phyloP scores from a whole-genome alignment of 2,113 vertebrate species.

The Eulacestoma nigropectus region DNA sequence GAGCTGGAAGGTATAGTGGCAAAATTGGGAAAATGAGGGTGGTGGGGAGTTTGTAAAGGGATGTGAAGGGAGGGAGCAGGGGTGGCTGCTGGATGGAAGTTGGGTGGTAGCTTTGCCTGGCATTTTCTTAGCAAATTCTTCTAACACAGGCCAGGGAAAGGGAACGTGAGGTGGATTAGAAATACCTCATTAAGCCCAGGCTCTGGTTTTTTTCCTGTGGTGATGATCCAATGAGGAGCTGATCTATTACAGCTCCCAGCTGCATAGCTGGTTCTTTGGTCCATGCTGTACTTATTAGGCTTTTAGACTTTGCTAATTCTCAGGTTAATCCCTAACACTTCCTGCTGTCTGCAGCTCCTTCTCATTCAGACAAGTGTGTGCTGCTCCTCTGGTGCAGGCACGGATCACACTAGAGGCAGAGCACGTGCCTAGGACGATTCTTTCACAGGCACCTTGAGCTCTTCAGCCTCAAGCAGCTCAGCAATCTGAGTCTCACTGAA shows the following conservation, averaged over 20 bases:
- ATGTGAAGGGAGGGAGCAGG: not conserved
- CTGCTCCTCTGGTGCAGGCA: not conserved
- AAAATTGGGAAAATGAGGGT: not conserved
- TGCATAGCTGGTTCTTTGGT: not conserved
- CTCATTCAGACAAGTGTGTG: not conserved
- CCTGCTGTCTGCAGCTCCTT: not conserved
- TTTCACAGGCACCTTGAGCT: not conserved
- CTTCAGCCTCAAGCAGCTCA: not conserved
- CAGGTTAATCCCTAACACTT: not conserved
- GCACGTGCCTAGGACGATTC: accelerated
- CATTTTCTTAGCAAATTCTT: not conserved
- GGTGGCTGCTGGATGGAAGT: not conserved
- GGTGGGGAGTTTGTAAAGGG: not conserved
- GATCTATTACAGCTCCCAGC: not conserved
- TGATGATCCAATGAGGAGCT: not conserved
- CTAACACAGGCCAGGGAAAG: not conserved
- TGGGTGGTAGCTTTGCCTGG: not conserved
- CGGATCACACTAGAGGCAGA: not conserved
- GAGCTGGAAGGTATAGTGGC: not conserved
- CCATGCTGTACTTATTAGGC: not conserved
- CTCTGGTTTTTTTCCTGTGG: not conserved
- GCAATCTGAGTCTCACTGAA: not conserved
- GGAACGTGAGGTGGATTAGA: not conserved
- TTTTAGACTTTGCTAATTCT: not conserved
- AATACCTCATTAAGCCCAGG: not conserved